Conservation (phyloP, 2,888 invertebrate species). For the Melanostoma scalare region DNA sequence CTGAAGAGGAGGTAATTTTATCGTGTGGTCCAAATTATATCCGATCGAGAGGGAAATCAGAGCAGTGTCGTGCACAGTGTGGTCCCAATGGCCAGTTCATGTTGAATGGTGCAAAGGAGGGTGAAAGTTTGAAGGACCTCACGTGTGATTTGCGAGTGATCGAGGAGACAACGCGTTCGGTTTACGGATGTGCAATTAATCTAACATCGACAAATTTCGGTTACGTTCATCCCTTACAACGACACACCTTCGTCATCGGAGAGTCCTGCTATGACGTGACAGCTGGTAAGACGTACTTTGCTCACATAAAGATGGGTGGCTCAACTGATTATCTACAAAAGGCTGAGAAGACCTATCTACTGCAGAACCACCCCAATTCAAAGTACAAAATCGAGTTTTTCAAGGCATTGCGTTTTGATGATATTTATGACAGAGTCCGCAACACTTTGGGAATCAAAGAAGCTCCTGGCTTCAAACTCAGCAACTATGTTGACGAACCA, state of each 20-base stretch:
- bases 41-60: slow-evolving; percentile 54
- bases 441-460: slow-evolving; percentile 61
- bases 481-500: slow-evolving; percentile 74
- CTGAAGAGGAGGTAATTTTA: slow-evolving; percentile 64
- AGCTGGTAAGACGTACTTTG: slow-evolving; percentile 75
- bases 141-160: slow-evolving; percentile 76
- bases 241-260: slow-evolving; percentile 74
- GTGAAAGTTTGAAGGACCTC: slow-evolving; percentile 64
- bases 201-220: slow-evolving; percentile 75
- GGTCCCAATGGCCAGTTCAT: slow-evolving; percentile 62
- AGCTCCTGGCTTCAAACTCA: slow-evolving; percentile 73
- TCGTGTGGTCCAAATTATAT: slow-evolving; percentile 75
- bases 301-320: slow-evolving; percentile 75
- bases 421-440: slow-evolving; percentile 74
- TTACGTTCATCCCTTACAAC: slow-evolving; percentile 76
- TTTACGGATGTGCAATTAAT: slow-evolving; percentile 74
- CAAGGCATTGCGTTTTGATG: slow-evolving; percentile 75
- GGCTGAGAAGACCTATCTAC: slow-evolving; percentile 73
- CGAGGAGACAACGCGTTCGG: slow-evolving; percentile 75
- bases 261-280: slow-evolving; percentile 76
- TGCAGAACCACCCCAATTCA: slow-evolving; percentile 74
- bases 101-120: slow-evolving; percentile 26
- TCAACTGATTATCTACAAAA: slow-evolving; percentile 62
- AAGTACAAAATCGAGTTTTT: slow-evolving; percentile 76
- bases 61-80: slow-evolving; percentile 66